A percentile compares a stretch with the other conserved stretches of the same genome.
phyloP scores from a whole-genome alignment of 2,888 invertebrate species.

The Drosophila cognata region DNA sequence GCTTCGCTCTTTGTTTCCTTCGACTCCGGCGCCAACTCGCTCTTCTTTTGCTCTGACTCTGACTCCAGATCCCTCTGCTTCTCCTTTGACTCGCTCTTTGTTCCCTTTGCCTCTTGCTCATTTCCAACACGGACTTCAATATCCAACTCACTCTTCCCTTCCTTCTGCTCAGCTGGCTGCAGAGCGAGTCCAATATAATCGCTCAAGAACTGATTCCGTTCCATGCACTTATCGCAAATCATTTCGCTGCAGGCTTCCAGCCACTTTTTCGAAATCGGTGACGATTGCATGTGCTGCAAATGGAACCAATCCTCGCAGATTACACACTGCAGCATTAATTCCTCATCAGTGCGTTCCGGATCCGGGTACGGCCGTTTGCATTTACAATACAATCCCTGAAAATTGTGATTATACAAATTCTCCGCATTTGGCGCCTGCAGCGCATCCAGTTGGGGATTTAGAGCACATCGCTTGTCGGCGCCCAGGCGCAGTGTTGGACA shows the following conservation, averaged over 20 bases:
- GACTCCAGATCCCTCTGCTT: not conserved
- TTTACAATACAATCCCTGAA: conserved; percentile 95
- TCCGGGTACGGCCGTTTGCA: conserved; percentile 98
- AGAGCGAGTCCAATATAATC: conserved; percentile 87
- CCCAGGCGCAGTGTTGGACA: conserved; percentile 86
- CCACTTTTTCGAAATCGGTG: conserved; percentile 85
- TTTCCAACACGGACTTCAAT: conserved; percentile 61
- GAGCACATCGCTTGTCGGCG: conserved; percentile 85
- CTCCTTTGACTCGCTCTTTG: conserved; percentile 17
- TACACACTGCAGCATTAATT: conserved; percentile 98
- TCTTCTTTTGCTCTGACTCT: not conserved
- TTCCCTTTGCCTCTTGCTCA: conserved; percentile 27
- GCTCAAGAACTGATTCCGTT: conserved; percentile 90
- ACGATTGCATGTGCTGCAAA: conserved; percentile 88
- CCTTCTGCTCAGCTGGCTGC: conserved; percentile 55
- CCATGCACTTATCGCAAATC: conserved; percentile 92
- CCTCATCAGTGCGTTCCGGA: conserved; percentile 91
- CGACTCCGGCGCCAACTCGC: not conserved
- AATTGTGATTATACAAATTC: conserved; percentile 97
- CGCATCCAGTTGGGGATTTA: conserved; percentile 65
- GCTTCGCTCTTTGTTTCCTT: not conserved
- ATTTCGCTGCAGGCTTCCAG: conserved; percentile 91
- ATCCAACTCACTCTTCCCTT: conserved; percentile 58
- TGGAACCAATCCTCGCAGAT: conserved; percentile 99
- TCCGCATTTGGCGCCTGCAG: conserved; percentile 87